Evolutionary conservation across 2,888 invertebrate species (phyloP), one percentile per base, ranked within the genome.

Genomic region (Acanthacorydalis orientalis): DNA sequence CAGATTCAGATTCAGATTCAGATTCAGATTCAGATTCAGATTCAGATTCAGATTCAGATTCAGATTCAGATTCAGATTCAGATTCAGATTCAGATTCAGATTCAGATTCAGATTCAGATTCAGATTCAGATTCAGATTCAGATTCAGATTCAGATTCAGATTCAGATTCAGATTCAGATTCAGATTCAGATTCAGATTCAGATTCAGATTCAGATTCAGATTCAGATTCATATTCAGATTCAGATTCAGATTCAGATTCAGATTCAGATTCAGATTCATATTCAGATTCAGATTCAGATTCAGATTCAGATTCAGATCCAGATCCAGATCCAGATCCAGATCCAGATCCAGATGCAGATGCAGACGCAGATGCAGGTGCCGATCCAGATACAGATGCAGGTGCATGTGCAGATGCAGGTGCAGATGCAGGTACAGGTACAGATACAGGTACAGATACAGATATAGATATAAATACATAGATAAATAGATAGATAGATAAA

Each of bases 21-120:
- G 58, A 56, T 51, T 60, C 57, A 9, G 60, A 54, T 51, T 60
- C 57, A n/a, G 57, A 50, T 33, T 56, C 53, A n/a, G 57, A 52
- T 47, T 57, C 55, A 6, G 58, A 56, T 49, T 59, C 57, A 9
- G 57, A 52, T 23, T 53, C 54, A 16, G 56, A 50, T 50, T 54
- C 54, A 32, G 57, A 54, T 48, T 53, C 53, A 7, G 55, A 54
- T 40, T 57, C 54, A 33, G 53, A 52, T 40, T 55, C 54, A 4
- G 58, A 52, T 37, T 54, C 53, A 50, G 40, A 40, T 38, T 53
- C 52, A 7, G 58, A 50, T 48, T 55, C 54, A 11, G 55, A 52
- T 46, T 53, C 52, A 9, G 47, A 47, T 31, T 41, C 48, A 34
- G 53, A 43, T 41, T 38, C 15, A 11, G 44, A 38, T 10, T 55